A percentile compares a stretch with the other conserved stretches of the same genome.
phyloP scores from a whole-genome alignment of 2,113 vertebrate species.

The Podilymbus podiceps region DNA sequence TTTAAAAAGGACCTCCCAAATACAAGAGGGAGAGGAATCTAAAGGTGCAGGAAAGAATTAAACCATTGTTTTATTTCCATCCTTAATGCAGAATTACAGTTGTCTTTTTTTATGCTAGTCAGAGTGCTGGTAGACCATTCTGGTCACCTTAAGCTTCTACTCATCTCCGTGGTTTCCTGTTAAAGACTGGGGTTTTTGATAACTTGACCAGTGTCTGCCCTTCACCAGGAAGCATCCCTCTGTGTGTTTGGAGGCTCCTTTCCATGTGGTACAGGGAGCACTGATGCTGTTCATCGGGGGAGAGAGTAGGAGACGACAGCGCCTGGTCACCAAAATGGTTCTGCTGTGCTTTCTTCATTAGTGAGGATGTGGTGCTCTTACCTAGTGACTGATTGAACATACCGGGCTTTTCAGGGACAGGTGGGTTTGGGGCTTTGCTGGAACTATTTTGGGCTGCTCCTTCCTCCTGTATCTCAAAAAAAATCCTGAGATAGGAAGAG shows the following conservation, averaged over 20 bases:
- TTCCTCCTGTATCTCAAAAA: neutral
- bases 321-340: neutral
- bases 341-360: neutral
- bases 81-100: neutral
- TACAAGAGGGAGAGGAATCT: neutral
- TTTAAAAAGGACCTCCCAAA: neutral
- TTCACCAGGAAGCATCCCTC: neutral
- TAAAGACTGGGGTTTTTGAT: neutral
- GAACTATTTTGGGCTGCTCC: neutral
- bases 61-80: neutral
- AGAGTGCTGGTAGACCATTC: too few relatives aligned
- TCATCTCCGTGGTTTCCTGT: neutral
- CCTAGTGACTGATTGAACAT: neutral
- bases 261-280: accelerated
- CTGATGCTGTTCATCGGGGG: neutral
- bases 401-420: neutral
- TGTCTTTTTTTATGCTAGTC: neutral
- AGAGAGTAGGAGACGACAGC: neutral
- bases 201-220: neutral
- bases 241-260: neutral
- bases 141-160: neutral
- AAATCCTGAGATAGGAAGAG: neutral
- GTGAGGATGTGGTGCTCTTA: neutral
- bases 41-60: neutral
- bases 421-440: neutral